Evolutionary conservation across 2,797 vertebrate species (phyloP).

Genomic region (Remorina albescens): DNA sequence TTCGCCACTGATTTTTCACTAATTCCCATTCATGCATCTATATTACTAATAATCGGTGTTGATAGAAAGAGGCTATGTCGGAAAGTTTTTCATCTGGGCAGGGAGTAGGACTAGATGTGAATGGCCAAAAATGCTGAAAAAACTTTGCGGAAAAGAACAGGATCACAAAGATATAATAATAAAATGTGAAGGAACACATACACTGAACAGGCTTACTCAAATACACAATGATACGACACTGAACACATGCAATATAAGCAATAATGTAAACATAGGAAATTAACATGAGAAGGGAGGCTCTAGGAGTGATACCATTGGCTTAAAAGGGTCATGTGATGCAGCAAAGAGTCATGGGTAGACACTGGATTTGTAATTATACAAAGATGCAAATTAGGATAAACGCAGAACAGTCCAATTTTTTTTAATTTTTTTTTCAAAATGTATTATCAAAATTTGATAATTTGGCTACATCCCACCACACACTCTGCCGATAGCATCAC

Average conservation of each 20-base stretch:
- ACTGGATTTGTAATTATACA: constrained; percentile 61
- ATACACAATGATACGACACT: constrained; percentile 75
- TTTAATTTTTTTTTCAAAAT: constrained; percentile 57
- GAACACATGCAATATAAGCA: constrained; percentile 81
- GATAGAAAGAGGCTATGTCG: constrained; percentile 71
- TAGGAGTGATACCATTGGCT: constrained; percentile 83
- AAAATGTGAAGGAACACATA: constrained; percentile 60
- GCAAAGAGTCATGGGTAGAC: constrained; percentile 75
- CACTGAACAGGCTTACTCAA: constrained; percentile 75
- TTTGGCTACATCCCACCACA: constrained; percentile 82
- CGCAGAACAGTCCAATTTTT: constrained; percentile 65
- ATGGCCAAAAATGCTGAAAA: constrained; percentile 71
- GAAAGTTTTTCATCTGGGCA: constrained; percentile 67
- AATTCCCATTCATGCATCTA: constrained; percentile 84
- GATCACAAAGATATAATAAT: constrained; percentile 69
- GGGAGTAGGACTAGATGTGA: constrained; percentile 76
- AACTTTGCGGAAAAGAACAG: constrained; percentile 68
- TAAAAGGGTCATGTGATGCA: constrained; percentile 83
- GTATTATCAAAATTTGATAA: constrained; percentile 66
- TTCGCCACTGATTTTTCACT: constrained; percentile 73
- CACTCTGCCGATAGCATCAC: constrained; percentile 82
- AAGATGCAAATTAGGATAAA: constrained; percentile 75
- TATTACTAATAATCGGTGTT: constrained; percentile 68
- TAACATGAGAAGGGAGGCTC: constrained; percentile 75
- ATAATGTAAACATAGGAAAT: constrained; percentile 75